Base-by-base conservation (phyloP, 2,113 vertebrate genomes). In the Sula dactylatra region DNA sequence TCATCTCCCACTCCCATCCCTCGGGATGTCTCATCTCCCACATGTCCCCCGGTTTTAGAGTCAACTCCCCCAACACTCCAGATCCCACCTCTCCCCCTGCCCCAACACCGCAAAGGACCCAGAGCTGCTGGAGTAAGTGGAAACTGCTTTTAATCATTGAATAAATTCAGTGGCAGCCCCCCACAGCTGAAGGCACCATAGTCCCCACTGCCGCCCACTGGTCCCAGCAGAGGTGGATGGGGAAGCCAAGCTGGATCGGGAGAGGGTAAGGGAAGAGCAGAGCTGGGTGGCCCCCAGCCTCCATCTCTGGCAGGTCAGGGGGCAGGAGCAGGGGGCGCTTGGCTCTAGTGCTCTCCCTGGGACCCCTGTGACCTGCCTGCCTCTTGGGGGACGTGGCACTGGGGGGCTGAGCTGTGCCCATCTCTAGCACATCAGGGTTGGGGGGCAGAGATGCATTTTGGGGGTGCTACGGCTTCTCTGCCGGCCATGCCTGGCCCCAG, bases 71-170 rank as follows among this genome's bases (percentile, higher is more conserved):
- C 15, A 16, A 16, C 44, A 2, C 11, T 22, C 52, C n/a, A 15
- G 36, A 49, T 25, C 44, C 54, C 67, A 11, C 40, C 59, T 27
- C 24, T 36, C 5, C 38, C 70, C 49, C 10, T 9, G 2, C 26
- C 64, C 36, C 16, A 4, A 14, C 59, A 16, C 50, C 4, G 8
- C 8, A 2, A 69, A 86, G 45, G 26, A 70, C 47, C 17, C 7
- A 3, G 14, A 86, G 64, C 67, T 26, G 1, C 56, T 3, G 6
- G 40, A 49, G 20, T 89, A 90, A 84, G 95, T 96, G 86, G 96
- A 97, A 97, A 97, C 84, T 94, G 97, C 95, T 82, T 97, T 97
- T 97, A 97, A 94, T 97, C 18, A 7, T 96, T 94, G 79, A 95
- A 84, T 96, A 97, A 95, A 91, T 62, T 70, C 90, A 89, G 93